These are phyloP conservation scores for Beris morrisii DNA, from an alignment of 2,888 invertebrate genomes.

Conservation along the genomic window DNA sequence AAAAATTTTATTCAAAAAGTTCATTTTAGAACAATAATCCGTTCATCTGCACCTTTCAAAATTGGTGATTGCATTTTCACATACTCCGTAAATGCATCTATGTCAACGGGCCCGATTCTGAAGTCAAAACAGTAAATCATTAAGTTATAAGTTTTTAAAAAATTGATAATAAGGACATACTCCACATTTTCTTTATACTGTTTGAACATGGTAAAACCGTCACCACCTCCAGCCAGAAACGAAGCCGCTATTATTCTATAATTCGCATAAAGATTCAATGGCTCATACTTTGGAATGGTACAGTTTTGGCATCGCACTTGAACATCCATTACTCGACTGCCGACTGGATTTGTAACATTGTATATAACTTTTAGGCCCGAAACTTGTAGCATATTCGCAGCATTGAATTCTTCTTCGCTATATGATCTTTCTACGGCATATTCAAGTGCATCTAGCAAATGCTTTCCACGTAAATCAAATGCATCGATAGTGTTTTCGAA, in stretches of 20 bases:
- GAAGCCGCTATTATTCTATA: constrained; percentile 66
- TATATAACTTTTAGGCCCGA: constrained; percentile 60
- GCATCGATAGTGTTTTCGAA: constrained; percentile 76
- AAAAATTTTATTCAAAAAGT: too few relatives aligned
- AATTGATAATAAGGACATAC: constrained; percentile 42
- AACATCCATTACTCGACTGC: constrained; percentile 62
- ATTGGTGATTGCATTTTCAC: constrained; percentile 44
- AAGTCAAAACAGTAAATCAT: constrained; percentile 10
- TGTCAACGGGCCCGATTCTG: constrained; percentile 47
- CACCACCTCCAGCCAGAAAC: constrained; percentile 70
- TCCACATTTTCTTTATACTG: constrained; percentile 49
- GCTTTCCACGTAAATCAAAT: constrained; percentile 68
- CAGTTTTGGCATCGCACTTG: constrained; percentile 66
- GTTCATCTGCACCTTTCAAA: constrained; percentile 43
- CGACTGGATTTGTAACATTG: constrained; percentile 63
- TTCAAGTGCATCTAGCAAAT: constrained; percentile 66
- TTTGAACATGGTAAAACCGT: constrained; percentile 62
- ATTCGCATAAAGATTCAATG: constrained; percentile 59
- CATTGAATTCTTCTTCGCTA: constrained; percentile 54
- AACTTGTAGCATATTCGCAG: constrained; percentile 63
- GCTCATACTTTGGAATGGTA: constrained; percentile 63
- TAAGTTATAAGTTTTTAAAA: constrained; percentile 21
- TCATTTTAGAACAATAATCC: constrained; percentile 41
- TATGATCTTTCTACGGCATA: constrained; percentile 57
- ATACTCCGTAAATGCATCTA: constrained; percentile 47